Percentiles rank a stretch among this genome's conserved stretches.
phyloP scores from a whole-genome alignment of 2,888 invertebrate species.

The Spisula solida region DNA sequence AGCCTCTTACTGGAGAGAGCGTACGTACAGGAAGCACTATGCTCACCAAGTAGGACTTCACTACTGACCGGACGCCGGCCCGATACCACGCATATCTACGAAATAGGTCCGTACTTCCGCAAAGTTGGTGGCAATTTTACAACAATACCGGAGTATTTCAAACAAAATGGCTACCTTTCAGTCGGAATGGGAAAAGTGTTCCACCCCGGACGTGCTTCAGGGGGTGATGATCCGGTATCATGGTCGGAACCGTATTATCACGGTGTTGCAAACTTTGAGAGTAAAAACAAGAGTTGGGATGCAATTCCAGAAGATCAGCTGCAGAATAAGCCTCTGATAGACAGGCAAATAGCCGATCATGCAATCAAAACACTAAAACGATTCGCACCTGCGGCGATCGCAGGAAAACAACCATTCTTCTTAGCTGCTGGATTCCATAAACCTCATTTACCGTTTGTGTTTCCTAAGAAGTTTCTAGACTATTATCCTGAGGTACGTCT shows the following conservation, averaged over 20 bases:
- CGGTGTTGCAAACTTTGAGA: slow-evolving; percentile 90
- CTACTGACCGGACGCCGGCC: slow-evolving; percentile 73
- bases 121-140: slow-evolving; percentile 74
- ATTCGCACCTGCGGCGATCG: background rate
- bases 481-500: slow-evolving; percentile 83
- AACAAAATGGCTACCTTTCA: slow-evolving; percentile 67
- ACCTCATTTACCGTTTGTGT: slow-evolving; percentile 96
- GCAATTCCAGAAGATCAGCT: slow-evolving; percentile 65
- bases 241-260: slow-evolving; percentile 72
- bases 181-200: slow-evolving; percentile 75
- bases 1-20: slow-evolving; percentile 73
- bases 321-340: slow-evolving; percentile 91
- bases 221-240: slow-evolving; percentile 71
- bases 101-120: slow-evolving; percentile 69
- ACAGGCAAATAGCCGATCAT: slow-evolving; percentile 91
- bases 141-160: slow-evolving; percentile 74
- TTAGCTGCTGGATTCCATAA: slow-evolving; percentile 95
- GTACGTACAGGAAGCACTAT: slow-evolving; percentile 71
- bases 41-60: slow-evolving; percentile 72
- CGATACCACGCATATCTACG: slow-evolving; percentile 74
- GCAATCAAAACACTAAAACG: slow-evolving; percentile 90
- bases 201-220: slow-evolving; percentile 64
- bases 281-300: slow-evolving; percentile 90
- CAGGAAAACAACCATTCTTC: slow-evolving; percentile 90
- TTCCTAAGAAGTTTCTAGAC: slow-evolving; percentile 92